Conservation (phyloP, 2,888 invertebrate genomes). For the Tholera decimalis region DNA sequence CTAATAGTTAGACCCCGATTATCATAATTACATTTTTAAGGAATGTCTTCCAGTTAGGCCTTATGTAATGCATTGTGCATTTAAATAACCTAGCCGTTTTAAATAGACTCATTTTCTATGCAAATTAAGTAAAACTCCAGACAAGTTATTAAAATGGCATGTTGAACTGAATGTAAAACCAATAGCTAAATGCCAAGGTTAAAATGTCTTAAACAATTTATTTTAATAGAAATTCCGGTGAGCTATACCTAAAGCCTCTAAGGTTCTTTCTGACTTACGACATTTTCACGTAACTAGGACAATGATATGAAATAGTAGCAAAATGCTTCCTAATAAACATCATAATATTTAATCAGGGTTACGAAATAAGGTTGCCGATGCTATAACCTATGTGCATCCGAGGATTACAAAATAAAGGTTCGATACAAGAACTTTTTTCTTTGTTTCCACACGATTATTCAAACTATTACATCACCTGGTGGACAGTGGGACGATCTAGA, state of each 20-base stretch:
- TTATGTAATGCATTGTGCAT: background rate
- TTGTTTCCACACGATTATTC: too few relatives aligned
- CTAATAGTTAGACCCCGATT: background rate
- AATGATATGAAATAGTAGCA: background rate
- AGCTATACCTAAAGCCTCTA: background rate
- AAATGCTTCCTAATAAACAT: background rate
- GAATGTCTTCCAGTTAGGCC: background rate
- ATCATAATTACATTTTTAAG: background rate
- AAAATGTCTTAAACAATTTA: background rate
- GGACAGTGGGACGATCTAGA: too few relatives aligned
- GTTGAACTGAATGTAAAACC: slow-evolving; percentile 14
- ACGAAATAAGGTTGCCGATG: background rate
- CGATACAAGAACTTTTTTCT: background rate
- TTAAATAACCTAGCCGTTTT: slow-evolving; percentile 12
- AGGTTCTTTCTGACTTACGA: background rate
- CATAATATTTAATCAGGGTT: background rate
- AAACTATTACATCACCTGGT: background rate
- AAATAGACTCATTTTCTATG: slow-evolving; percentile 22
- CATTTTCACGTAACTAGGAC: background rate
- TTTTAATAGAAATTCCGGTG: background rate
- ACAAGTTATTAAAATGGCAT: slow-evolving; percentile 3
- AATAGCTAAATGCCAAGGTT: slow-evolving; percentile 12
- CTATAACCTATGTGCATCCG: background rate
- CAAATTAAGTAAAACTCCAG: slow-evolving; percentile 30
- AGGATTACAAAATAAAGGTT: background rate